phyloP scores from a whole-genome alignment of 2,888 invertebrate genomes.

The Thymelicus acteon region DNA sequence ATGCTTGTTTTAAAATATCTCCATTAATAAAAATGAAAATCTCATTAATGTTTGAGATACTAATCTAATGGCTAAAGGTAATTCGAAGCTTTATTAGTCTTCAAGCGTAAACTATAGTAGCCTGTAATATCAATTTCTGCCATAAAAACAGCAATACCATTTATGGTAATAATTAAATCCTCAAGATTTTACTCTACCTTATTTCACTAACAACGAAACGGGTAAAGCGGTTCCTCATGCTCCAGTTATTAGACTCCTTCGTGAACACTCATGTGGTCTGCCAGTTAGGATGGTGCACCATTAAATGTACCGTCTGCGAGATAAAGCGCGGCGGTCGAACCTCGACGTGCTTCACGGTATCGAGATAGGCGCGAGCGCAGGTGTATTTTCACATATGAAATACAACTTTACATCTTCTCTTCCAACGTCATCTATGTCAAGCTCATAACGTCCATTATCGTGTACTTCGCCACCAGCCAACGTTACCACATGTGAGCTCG shows the following conservation, averaged over 20 bases:
- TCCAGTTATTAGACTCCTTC: constrained; percentile 58
- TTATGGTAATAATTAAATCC: background rate
- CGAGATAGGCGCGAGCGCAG: constrained; percentile 66
- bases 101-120: no score
- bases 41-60: constrained; percentile 18
- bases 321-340: constrained; percentile 66
- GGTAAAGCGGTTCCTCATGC: constrained; percentile 42
- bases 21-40: constrained; percentile 33
- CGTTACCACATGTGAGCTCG: constrained; percentile 43
- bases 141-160: no score
- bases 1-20: constrained; percentile 14
- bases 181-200: constrained; percentile 9
- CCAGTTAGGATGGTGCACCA: constrained; percentile 65
- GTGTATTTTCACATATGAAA: constrained; percentile 70
- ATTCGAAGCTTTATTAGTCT: no score
- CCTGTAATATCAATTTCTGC: no score
- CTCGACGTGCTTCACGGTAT: constrained; percentile 76
- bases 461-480: background rate
- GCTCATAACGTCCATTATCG: constrained; percentile 17
- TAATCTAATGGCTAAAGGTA: no score
- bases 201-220: constrained; percentile 13
- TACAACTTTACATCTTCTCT: constrained; percentile 21
- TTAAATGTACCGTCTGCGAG: constrained; percentile 61
- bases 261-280: constrained; percentile 69
- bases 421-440: constrained; percentile 9